phyloP scores from a whole-genome alignment of 2,888 invertebrate genomes.

The Drosophila anomalata region DNA sequence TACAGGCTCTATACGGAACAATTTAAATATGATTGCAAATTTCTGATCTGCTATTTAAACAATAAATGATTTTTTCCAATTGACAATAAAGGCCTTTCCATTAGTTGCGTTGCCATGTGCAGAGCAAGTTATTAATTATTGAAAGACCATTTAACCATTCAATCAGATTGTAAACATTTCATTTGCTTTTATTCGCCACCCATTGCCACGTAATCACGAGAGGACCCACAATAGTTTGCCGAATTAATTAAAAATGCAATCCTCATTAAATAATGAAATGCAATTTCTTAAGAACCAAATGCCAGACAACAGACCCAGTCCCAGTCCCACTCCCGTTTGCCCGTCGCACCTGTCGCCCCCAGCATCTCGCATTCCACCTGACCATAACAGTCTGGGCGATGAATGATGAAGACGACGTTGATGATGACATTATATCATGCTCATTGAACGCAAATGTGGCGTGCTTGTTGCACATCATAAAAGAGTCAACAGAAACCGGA shows the following conservation, averaged over 20 bases:
- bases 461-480: conserved; percentile 68
- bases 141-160: conserved; percentile 1
- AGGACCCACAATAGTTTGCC: background rate
- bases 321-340: conserved; percentile 33
- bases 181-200: background rate
- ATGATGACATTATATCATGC: conserved; percentile 77
- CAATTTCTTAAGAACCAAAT: conserved; percentile 53
- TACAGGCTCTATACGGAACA: background rate
- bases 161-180: conserved; percentile 7
- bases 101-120: background rate
- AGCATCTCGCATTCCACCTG: conserved; percentile 23
- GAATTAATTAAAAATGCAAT: conserved; percentile 69
- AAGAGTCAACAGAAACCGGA: conserved; percentile 31
- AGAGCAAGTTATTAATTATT: conserved; percentile 4
- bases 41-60: conserved; percentile 11
- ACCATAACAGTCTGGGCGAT: conserved; percentile 42
- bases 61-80: conserved; percentile 4
- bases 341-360: conserved; percentile 2
- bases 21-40: conserved; percentile 12
- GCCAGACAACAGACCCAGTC: conserved; percentile 55
- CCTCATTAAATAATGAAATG: conserved; percentile 65
- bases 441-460: conserved; percentile 77
- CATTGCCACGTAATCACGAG: conserved; percentile 1
- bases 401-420: conserved; percentile 61
- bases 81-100: background rate